These are phyloP conservation scores for Isaurus tuberculatus DNA, from an alignment of 92 coral and sea anemone genomes.

Conservation along the genomic window DNA sequence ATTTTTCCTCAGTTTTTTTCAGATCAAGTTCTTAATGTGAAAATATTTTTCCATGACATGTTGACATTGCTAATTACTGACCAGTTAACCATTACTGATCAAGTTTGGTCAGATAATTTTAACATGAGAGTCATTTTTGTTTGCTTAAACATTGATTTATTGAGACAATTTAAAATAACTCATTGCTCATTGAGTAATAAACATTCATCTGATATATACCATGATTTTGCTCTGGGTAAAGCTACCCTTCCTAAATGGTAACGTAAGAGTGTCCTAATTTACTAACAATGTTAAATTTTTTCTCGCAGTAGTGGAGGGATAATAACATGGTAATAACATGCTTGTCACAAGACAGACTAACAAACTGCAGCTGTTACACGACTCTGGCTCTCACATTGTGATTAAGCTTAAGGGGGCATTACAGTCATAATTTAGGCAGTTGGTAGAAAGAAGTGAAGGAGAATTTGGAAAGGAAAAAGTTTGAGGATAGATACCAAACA, in stretches of 20 bases:
- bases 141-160: not conserved
- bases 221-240: not conserved
- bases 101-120: not conserved
- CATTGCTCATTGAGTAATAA: not conserved
- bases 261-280: slow-evolving; percentile 48
- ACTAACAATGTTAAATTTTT: slow-evolving; percentile 66
- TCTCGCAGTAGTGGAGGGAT: slow-evolving; percentile 64
- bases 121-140: not conserved
- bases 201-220: not conserved
- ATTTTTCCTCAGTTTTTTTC: not conserved
- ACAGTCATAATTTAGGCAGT: too few relatives aligned
- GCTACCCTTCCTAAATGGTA: slow-evolving; percentile 5
- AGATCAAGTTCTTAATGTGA: too few relatives aligned
- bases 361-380: slow-evolving; percentile 24
- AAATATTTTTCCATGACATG: not conserved
- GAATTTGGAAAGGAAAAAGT: too few relatives aligned
- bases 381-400: slow-evolving; percentile 16
- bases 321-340: slow-evolving; percentile 60
- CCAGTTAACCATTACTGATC: not conserved
- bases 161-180: not conserved
- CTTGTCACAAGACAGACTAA: slow-evolving; percentile 43
- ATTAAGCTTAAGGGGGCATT: slow-evolving; percentile 46
- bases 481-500: too few relatives aligned
- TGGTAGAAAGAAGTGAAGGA: too few relatives aligned
- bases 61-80: slow-evolving; percentile 14